These are phyloP conservation scores for Crenuchus spilurus DNA, from an alignment of 2,797 vertebrate genomes.

Conservation along the genomic window DNA sequence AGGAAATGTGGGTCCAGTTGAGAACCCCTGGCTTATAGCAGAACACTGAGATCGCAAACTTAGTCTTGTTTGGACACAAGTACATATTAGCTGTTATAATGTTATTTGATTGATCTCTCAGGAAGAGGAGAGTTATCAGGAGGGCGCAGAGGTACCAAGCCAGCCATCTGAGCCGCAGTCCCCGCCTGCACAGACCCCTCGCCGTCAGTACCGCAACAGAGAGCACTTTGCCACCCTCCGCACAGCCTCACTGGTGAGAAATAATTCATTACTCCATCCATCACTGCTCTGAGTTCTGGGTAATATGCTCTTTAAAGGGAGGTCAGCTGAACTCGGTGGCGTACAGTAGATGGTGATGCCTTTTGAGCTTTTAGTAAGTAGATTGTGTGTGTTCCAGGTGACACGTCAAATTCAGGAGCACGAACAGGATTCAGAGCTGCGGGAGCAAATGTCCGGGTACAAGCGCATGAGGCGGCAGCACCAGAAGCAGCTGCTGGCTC, in stretches of 20 bases:
- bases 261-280: neutral
- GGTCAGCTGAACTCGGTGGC: no score
- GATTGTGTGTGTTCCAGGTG: conserved; percentile 79
- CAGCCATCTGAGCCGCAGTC: conserved; percentile 88
- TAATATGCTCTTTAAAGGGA: neutral
- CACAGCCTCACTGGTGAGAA: conserved; percentile 92
- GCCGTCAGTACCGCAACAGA: conserved; percentile 92
- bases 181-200: conserved; percentile 86
- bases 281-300: neutral
- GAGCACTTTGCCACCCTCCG: conserved; percentile 99
- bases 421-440: conserved; percentile 95
- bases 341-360: neutral
- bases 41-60: no score
- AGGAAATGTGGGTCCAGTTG: no score
- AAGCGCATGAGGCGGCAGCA: conserved; percentile 98
- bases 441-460: conserved; percentile 98
- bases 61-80: no score
- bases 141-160: conserved; percentile 84
- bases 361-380: conserved; percentile 23
- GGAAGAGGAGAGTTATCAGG: conserved; percentile 88
- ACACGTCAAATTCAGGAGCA: conserved; percentile 99
- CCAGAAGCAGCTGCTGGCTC: conserved; percentile 96
- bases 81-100: no score
- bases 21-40: no score
- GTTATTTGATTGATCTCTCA: conserved; percentile 54